Base-by-base conservation (phyloP, 2,797 vertebrate genomes). In the Poeciliopsis turneri region DNA sequence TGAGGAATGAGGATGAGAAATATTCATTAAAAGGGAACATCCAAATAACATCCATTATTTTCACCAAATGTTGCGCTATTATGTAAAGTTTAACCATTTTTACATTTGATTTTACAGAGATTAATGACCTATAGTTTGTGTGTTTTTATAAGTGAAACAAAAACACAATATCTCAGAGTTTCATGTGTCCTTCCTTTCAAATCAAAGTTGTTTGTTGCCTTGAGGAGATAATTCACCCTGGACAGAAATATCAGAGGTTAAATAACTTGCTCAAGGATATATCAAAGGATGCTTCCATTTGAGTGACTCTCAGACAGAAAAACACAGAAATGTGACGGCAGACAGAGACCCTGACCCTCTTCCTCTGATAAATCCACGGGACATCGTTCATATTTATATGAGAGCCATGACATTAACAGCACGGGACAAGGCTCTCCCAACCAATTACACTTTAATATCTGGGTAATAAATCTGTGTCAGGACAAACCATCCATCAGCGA, bases 321-420 rank as follows among this genome's bases (percentile, higher is more conserved):
- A 76, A 75, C 39, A 39, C 47, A 74, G 25, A 49, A 72, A 75
- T 45, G 55, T 80, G 57, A 68, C 59, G 39, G 33, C 72, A 64
- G 71, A 72, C 33, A 43, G 53, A 51, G 79, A 80, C 89, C 85
- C 79, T 91, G 89, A 90, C 83, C 81, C 79, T 41, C 82, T 90
- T 89, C 74, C 75, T 82, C 76, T 81, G 69, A 83, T 78, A 81
- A 78, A 85, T 76, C 86, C 80, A 82, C 68, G 20, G 77, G 43
- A 78, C 83, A 87, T 92, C 77, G 41, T 78, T 91, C 86, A 89
- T 84, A 73, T 87, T 87, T 77, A 86, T 78, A 81, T 73, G 68
- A 0, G 80, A 79, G 71, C 77, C 76, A 72, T 51, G 23, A 41
- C 73, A 74, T 49, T 74, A 82, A 64, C 74, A 79, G 59, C 74